These are phyloP conservation scores for Cheirogaleus major DNA, from an alignment of 2,797 vertebrate species.

Conservation along the genomic window DNA sequence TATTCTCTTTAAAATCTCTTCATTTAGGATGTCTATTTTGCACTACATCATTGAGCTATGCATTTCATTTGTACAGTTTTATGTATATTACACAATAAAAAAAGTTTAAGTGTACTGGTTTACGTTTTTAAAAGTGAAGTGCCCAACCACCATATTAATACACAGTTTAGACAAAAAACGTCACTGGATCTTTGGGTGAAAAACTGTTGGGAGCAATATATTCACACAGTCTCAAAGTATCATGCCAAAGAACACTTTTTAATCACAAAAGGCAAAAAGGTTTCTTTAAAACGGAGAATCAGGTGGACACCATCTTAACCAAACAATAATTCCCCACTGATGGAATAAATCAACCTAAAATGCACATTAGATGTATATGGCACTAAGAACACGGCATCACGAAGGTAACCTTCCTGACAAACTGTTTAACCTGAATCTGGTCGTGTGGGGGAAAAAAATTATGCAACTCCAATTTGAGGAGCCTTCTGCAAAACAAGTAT, in stretches of 20 bases:
- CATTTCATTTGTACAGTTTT: not conserved
- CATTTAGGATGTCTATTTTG: not conserved
- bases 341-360: not conserved
- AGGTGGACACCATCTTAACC: not conserved
- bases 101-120: not conserved
- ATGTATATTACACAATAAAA: not conserved
- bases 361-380: not conserved
- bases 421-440: not conserved
- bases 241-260: not conserved
- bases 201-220: not conserved
- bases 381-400: no score
- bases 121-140: slow-evolving; percentile 27
- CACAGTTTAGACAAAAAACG: not conserved
- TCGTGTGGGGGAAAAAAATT: rapidly evolving
- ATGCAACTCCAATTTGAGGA: slow-evolving; percentile 5
- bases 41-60: not conserved
- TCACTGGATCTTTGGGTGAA: not conserved
- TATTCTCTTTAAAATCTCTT: slow-evolving; percentile 18
- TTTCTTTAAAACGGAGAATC: not conserved
- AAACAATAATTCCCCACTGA: not conserved
- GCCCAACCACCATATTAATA: not conserved
- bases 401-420: not conserved
- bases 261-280: not conserved
- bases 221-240: not conserved
- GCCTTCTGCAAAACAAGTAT: not conserved